These are phyloP conservation scores for Picus viridis DNA, from an alignment of 2,797 vertebrate species.

Conservation along the genomic window DNA sequence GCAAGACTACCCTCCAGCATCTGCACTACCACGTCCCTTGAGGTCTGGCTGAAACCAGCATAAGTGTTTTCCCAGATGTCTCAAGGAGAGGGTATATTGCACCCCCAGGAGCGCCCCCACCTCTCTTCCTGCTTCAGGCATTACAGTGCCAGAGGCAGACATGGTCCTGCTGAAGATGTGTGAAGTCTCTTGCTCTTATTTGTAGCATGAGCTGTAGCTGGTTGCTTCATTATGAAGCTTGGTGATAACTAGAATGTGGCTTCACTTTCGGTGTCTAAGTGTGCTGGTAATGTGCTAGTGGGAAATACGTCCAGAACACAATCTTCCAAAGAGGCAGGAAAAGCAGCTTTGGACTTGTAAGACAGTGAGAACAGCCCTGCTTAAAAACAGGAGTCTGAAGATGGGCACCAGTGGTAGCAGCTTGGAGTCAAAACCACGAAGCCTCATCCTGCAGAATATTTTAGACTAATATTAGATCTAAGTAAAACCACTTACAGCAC, in stretches of 20 bases:
- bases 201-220: not conserved
- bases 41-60: not conserved
- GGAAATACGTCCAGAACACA: not conserved
- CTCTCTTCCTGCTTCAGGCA: not conserved
- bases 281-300: not conserved
- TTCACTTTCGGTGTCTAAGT: not conserved
- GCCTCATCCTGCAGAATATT: not conserved
- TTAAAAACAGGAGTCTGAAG: not conserved
- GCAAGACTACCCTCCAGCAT: not conserved
- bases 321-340: not conserved
- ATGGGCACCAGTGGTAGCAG: not conserved
- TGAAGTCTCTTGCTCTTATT: not conserved
- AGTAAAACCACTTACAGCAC: not conserved
- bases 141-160: not conserved
- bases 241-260: fast-evolving
- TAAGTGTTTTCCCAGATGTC: not conserved
- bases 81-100: not conserved
- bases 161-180: not conserved
- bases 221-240: not conserved
- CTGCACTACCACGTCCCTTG: not conserved
- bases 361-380: not conserved
- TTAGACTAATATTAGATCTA: not conserved
- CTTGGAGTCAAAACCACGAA: not conserved
- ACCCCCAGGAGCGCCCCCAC: not conserved
- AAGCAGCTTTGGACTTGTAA: not conserved